phyloP scores from a whole-genome alignment of 2,113 vertebrate genomes.

The Pipra filicauda region DNA sequence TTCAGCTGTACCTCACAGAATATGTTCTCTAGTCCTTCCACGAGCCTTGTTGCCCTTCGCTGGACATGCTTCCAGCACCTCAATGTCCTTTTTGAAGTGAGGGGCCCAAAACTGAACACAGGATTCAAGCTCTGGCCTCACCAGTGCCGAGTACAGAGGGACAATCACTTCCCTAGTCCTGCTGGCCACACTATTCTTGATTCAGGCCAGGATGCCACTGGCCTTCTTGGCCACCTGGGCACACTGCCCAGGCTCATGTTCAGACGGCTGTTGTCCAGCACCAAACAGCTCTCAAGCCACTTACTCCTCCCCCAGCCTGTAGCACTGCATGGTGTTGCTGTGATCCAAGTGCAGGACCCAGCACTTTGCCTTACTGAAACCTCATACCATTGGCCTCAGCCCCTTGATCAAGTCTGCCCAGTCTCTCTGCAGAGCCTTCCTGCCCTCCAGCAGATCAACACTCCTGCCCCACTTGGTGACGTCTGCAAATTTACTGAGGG shows the following conservation, averaged over 20 bases:
- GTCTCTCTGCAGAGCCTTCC: background rate
- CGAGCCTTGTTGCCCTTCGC: rapidly evolving
- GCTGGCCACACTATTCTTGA: background rate
- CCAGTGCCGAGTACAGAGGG: rapidly evolving
- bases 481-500: background rate
- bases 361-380: background rate
- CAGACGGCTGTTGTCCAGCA: background rate
- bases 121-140: background rate
- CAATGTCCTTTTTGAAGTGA: background rate
- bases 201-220: background rate
- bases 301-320: background rate
- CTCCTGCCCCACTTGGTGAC: background rate
- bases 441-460: background rate
- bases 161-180: background rate
- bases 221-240: background rate
- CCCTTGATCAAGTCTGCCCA: background rate
- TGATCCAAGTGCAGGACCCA: background rate
- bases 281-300: background rate
- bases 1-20: background rate
- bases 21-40: background rate
- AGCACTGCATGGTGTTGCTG: background rate
- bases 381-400: background rate
- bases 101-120: background rate
- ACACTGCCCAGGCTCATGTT: background rate
- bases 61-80: background rate